Evolutionary conservation across 2,888 invertebrate genomes (phyloP).

Genomic region (Agapostemon virescens): DNA sequence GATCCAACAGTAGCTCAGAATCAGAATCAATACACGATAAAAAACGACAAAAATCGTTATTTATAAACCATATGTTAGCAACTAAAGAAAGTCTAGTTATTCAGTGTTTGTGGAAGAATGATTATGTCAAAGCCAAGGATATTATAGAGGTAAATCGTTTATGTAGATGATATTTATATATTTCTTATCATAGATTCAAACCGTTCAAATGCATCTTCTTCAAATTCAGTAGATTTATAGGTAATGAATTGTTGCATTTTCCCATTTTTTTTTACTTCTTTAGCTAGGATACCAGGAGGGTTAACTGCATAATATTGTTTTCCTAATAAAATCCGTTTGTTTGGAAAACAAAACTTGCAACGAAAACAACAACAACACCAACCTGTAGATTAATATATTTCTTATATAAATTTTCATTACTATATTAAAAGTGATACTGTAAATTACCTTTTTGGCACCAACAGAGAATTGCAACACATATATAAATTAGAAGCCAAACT

Average conservation of each 20-base stretch:
- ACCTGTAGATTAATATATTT: conserved; percentile 77
- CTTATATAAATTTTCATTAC: neutral
- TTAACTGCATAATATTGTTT: conserved; percentile 83
- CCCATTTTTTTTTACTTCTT: conserved; percentile 69
- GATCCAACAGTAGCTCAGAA: conserved; percentile 72
- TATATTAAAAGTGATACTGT: neutral
- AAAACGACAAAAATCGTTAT: conserved; percentile 79
- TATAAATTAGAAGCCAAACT: conserved; percentile 80
- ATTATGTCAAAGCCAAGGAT: conserved; percentile 88
- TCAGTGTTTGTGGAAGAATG: conserved; percentile 87
- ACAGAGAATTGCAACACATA: conserved; percentile 80
- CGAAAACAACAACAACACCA: conserved; percentile 84
- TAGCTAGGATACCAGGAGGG: conserved; percentile 82
- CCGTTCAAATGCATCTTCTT: conserved; percentile 83
- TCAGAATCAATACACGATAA: conserved; percentile 78
- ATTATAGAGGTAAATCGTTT: conserved; percentile 87
- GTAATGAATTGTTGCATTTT: conserved; percentile 65
- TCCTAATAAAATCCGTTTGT: conserved; percentile 81
- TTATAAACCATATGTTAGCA: conserved; percentile 87
- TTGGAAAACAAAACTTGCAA: conserved; percentile 84
- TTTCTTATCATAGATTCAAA: conserved; percentile 83
- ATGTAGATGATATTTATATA: conserved; percentile 74
- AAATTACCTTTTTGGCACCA: conserved; percentile 81
- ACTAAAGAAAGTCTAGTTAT: conserved; percentile 89
- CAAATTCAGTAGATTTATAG: conserved; percentile 83